Evolutionary conservation across 1,140 invertebrate genomes (phyloP).

Genomic region (Megalonaias nervosa): DNA sequence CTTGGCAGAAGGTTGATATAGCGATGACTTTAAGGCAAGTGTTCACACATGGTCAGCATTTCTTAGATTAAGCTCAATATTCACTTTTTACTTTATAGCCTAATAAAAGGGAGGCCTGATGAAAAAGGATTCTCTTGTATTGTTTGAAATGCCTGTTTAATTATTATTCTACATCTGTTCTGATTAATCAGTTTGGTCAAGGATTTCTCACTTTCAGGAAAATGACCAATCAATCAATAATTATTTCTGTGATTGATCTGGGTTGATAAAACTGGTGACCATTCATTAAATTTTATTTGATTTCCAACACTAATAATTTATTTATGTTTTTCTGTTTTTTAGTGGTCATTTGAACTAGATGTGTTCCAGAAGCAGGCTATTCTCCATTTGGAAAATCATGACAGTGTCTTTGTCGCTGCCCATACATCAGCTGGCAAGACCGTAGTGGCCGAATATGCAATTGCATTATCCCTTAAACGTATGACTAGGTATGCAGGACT

Average conservation of each 20-base stretch:
- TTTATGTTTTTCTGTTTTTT: slow-evolving; percentile 35
- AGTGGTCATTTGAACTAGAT: slow-evolving; percentile 95
- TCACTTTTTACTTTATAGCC: no score
- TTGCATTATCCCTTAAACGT: slow-evolving; percentile 91
- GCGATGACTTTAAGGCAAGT: no score
- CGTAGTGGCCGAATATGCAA: slow-evolving; percentile 98
- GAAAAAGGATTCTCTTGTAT: no score
- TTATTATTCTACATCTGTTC: background rate
- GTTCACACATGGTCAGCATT: no score
- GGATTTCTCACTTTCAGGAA: no score
- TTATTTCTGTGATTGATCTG: background rate
- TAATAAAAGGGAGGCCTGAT: no score
- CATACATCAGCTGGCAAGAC: slow-evolving; percentile 99
- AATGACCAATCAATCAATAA: no score
- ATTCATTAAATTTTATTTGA: no score
- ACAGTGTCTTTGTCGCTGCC: slow-evolving; percentile 98
- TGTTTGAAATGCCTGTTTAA: background rate
- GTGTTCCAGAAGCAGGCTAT: slow-evolving; percentile 98
- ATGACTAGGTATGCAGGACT: slow-evolving; percentile 82
- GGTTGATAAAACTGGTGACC: no score
- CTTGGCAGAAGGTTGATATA: no score
- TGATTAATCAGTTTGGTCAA: no score
- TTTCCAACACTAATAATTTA: background rate
- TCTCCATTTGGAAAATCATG: slow-evolving; percentile 91
- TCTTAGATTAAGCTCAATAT: no score